phyloP scores from a whole-genome alignment of 2,888 invertebrate genomes.

The Sclerodermus sp. region DNA sequence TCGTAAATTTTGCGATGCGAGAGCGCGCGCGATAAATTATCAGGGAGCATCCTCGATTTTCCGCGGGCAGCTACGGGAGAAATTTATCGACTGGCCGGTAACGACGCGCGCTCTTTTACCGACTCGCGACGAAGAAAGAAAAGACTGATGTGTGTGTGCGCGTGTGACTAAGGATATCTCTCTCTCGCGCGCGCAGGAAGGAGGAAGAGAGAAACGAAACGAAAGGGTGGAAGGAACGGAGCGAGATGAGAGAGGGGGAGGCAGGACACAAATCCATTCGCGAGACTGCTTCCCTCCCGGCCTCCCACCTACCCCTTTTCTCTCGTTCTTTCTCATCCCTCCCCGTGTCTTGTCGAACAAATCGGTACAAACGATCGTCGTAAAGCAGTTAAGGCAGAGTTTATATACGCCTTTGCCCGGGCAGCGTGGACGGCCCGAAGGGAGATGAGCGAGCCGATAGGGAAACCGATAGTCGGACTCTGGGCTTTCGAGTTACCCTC shows the following conservation, averaged over 20 bases:
- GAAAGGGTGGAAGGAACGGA: neutral
- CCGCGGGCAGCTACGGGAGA: neutral
- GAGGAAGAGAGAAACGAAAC: neutral
- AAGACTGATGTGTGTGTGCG: conserved; percentile 1
- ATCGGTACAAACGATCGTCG: conserved; percentile 59
- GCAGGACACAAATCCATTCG: conserved; percentile 19
- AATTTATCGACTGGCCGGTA: conserved; percentile 15
- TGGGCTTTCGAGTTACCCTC: neutral
- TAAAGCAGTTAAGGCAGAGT: conserved; percentile 55
- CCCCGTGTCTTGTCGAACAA: conserved; percentile 50
- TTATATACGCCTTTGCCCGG: conserved; percentile 43
- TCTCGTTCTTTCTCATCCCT: conserved; percentile 16
- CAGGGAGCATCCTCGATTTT: too few species aligned
- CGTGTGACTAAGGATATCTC: too few species aligned
- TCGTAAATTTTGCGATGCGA: too few species aligned
- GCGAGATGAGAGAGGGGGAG: conserved; percentile 5
- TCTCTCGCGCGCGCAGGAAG: too few species aligned
- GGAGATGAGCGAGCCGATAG: conserved; percentile 48
- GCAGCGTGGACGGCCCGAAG: conserved; percentile 38
- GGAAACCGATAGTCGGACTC: conserved; percentile 50
- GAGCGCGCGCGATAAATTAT: too few species aligned
- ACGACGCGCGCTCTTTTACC: conserved; percentile 7
- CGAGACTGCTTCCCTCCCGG: conserved; percentile 15
- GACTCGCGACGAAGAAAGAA: conserved; percentile 4
- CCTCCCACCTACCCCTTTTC: conserved; percentile 10